A percentile compares a stretch with the other conserved stretches of the same genome.
These are phyloP conservation scores for Telenomus remus DNA, from an alignment of 1,140 invertebrate genomes.

Conservation along the genomic window DNA sequence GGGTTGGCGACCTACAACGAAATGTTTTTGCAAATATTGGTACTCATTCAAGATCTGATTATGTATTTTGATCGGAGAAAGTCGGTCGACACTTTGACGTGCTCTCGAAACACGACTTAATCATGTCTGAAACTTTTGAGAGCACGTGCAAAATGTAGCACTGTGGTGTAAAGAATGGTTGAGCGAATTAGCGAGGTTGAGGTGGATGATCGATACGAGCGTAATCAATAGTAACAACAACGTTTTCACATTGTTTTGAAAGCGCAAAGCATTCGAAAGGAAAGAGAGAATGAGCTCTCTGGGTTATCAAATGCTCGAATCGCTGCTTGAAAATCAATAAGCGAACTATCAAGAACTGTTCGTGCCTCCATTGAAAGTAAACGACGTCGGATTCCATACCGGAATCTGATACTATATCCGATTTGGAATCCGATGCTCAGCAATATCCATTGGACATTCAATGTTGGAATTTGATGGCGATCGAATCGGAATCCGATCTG, in stretches of 20 bases:
- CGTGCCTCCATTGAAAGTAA: slow-evolving; percentile 43
- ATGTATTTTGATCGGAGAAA: too few species aligned
- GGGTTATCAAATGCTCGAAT: slow-evolving; percentile 45
- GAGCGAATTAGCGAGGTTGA: slow-evolving; percentile 16
- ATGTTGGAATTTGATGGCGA: slow-evolving; percentile 49
- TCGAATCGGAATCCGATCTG: slow-evolving; percentile 41
- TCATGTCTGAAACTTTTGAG: too few species aligned
- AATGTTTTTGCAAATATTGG: too few species aligned
- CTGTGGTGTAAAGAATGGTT: too few species aligned
- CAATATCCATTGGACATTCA: slow-evolving; percentile 46
- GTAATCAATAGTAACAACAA: slow-evolving; percentile 32
- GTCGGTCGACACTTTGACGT: too few species aligned
- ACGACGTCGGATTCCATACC: slow-evolving; percentile 37
- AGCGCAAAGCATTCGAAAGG: slow-evolving; percentile 17
- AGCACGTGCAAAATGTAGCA: too few species aligned
- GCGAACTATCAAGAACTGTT: slow-evolving; percentile 52
- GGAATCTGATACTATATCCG: slow-evolving; percentile 47
- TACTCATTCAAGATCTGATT: too few species aligned
- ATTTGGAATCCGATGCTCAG: slow-evolving; percentile 38
- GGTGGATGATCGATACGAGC: slow-evolving; percentile 1
- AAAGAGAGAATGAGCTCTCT: slow-evolving; percentile 33
- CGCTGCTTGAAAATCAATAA: slow-evolving; percentile 49
- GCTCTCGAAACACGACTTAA: too few species aligned
- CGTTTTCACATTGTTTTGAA: slow-evolving; percentile 29
- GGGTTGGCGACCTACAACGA: not conserved